Base-by-base conservation (phyloP, 2,797 vertebrate species). In the Anabas testudineus region DNA sequence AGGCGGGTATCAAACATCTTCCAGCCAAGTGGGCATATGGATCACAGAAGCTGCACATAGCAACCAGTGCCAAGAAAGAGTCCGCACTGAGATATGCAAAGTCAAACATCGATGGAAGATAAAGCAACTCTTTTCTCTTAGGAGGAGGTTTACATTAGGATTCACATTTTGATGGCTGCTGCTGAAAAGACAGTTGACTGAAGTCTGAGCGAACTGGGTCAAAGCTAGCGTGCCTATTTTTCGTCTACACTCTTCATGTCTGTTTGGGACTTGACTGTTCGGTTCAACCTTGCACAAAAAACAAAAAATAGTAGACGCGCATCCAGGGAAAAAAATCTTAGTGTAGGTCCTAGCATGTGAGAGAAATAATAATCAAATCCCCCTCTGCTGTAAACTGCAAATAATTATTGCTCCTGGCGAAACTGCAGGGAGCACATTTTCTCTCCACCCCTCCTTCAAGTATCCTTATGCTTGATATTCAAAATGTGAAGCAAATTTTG, bases 191-290 rank as follows among this genome's bases (percentile, higher is more conserved):
- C 57, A 70, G 71, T 55, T 76, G 71, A 85, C 36, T 74, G 64
- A 76, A 73, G 76, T 67, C 67, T 67, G 57, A 69, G 43, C 75
- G 79, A 88, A 76, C 60, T 82, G 65, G 81, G 87, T 88, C 87
- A 82, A 75, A 76, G 53, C 51, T 66, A 61, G 39, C 66, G 55
- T 2, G 51, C 26, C 34, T 62, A 8, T 65, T 63, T 75, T 46
- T 56, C 71, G 43, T 48, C 15, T 42, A 66, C 19, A 53, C 21
- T 32, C 36, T 22, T 51, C 15, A 26, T 37, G 53, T 46, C 60
- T 60, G 55, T 56, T 59, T 59, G 60, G 53, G 55, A 78, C 52
- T 63, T 74, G 43, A 54, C 53, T 43, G 26, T 51, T 76, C 18
- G 36, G 45, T 71, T 54, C 12, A 39, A 82, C 48, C n/a, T 62